Evolutionary conservation across 2,888 invertebrate genomes (phyloP), one percentile per base, ranked within the genome.

Genomic region (Dynastes grantii): DNA sequence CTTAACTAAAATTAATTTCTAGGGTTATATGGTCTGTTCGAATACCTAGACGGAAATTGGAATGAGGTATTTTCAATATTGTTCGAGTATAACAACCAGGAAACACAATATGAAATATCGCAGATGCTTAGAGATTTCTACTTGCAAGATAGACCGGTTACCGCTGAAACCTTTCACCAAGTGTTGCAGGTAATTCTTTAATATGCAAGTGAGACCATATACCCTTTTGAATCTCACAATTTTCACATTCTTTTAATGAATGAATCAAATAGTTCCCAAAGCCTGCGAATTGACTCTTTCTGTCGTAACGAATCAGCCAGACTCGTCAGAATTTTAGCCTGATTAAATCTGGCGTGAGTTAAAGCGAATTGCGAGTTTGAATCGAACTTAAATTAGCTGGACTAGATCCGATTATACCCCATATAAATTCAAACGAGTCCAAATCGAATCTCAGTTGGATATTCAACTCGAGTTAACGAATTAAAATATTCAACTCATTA

Each of bases 11-110:
- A 37, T 37, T 37, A 37, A 37, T 37, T 37, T 37, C 32, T 5
- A 40, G 71, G 82, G 2, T 61, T 81, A 16, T 76, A 81, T 11
- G 80, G 82, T 8, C 81, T 81, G 55, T 63, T 93, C 2, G 84
- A 88, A 8, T 90, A 92, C 53, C 84, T 88, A 1, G 83, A 87
- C n/a, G 55, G 80, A 64, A 81, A 84, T 40, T 88, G 87, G 87
- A 61, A 85, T 13, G 81, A 84, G 37, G 85, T 85, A 6, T 83
- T 82, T 71, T 80, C 82, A 11, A 81, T 87, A 11, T 85, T 87
- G 68, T 84, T 85, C 73, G 82, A 86, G 32, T 81, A 86, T 9
- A 83, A 84, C 1, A 81, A 84, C 6, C 64, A 82, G 40, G 75
- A 76, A 11, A 67, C 83, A n/a, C 82, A 83, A 76, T 63, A 63